Conservation (phyloP, 2,113 vertebrate genomes). For the Isurus oxyrinchus region DNA sequence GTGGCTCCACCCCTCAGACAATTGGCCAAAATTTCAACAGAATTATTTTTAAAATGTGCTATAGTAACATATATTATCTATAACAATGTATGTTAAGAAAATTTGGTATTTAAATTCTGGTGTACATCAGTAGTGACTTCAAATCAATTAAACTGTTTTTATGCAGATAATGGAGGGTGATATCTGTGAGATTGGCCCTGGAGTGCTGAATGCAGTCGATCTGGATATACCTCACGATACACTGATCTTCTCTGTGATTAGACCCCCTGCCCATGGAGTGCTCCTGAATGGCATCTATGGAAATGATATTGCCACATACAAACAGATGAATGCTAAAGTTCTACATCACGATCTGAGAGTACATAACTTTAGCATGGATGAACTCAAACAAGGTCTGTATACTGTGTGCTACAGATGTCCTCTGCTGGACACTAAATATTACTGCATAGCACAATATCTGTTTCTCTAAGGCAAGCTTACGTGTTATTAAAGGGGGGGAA, state of each 20-base stretch:
- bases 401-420: slow-evolving; percentile 53
- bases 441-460: slow-evolving; percentile 47
- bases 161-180: slow-evolving; percentile 54
- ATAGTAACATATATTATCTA: neutral
- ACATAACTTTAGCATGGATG: slow-evolving; percentile 53
- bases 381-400: slow-evolving; percentile 50
- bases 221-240: slow-evolving; percentile 46
- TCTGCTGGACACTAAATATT: slow-evolving; percentile 55
- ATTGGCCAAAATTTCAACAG: neutral
- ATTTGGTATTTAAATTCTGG: neutral
- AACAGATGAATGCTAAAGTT: slow-evolving; percentile 44
- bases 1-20: neutral
- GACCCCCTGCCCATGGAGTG: slow-evolving; percentile 46
- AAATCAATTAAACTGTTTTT: neutral
- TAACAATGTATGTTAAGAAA: neutral
- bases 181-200: slow-evolving; percentile 44
- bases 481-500: neutral
- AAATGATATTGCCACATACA: slow-evolving; percentile 40
- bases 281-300: slow-evolving; percentile 50
- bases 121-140: neutral
- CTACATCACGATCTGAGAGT: slow-evolving; percentile 42
- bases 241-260: slow-evolving; percentile 49
- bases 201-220: slow-evolving; percentile 48
- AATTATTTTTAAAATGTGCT: neutral
- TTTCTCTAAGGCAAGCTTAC: neutral